Conservation (phyloP, 2,113 vertebrate species). For the Psettodes erumei region DNA sequence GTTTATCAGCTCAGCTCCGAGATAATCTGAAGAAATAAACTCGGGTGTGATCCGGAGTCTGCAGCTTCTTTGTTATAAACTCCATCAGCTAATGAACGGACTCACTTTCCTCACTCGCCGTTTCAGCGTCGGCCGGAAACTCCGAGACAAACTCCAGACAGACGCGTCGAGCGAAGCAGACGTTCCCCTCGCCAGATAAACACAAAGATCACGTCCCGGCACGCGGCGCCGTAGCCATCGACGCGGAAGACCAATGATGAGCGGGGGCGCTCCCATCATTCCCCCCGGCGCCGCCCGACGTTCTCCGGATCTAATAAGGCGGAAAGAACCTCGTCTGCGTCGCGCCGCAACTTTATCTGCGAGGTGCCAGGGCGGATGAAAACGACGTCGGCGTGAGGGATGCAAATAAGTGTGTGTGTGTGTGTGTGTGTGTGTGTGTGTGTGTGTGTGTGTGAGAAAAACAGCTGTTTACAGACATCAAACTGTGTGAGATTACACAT, state of each 20-base stretch:
- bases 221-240: constrained; percentile 16
- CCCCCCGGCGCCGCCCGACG: background rate
- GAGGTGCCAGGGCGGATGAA: constrained; percentile 49
- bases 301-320: constrained; percentile 48
- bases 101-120: no score
- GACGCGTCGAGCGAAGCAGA: constrained; percentile 13
- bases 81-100: no score
- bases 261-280: constrained; percentile 18
- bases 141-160: constrained; percentile 50
- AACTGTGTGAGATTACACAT: background rate
- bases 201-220: constrained; percentile 41
- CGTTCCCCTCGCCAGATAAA: no score
- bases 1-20: no score
- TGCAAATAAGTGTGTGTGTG: constrained; percentile 67
- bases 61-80: no score
- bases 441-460: no score
- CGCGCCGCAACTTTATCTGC: constrained; percentile 43
- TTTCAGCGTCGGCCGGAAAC: no score
- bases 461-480: background rate
- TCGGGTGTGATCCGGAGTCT: no score
- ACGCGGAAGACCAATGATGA: constrained; percentile 54
- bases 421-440: no score
- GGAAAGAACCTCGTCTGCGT: constrained; percentile 21
- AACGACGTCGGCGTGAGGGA: constrained; percentile 37
- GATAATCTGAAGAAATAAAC: no score